Conservation (phyloP, 2,113 vertebrate genomes). For the Alethe diademata region DNA sequence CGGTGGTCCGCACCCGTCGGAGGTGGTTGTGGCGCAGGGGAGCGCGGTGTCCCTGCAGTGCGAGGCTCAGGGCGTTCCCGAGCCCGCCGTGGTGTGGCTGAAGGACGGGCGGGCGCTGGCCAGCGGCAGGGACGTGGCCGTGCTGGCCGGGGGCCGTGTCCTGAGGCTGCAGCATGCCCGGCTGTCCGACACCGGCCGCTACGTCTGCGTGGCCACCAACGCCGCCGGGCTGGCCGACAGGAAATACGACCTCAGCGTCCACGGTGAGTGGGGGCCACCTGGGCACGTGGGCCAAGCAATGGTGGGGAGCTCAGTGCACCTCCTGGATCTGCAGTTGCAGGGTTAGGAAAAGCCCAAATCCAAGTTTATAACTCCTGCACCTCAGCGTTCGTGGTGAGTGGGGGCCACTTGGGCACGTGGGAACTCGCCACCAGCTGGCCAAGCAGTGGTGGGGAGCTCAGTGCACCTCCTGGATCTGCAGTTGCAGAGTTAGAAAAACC, state of each 20-base stretch:
- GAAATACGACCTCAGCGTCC: constrained; percentile 86
- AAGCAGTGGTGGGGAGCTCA: not conserved
- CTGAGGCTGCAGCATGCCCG: constrained; percentile 80
- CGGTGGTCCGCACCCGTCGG: constrained; percentile 50
- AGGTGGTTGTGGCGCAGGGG: constrained; percentile 77
- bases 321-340: not conserved
- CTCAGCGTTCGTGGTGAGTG: constrained; percentile 86
- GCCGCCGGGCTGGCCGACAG: constrained; percentile 88
- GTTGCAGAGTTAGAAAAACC: not conserved
- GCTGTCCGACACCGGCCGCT: constrained; percentile 87
- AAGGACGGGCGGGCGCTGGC: constrained; percentile 84
- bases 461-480: not conserved
- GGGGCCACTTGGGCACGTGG: accelerated
- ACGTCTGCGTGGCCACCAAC: constrained; percentile 89
- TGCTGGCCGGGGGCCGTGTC: constrained; percentile 76
- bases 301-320: not conserved
- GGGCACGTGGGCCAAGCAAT: accelerated
- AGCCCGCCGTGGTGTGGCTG: constrained; percentile 85
- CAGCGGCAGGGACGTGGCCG: constrained; percentile 50
- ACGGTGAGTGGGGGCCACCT: constrained; percentile 72
- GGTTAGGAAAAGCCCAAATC: no score
- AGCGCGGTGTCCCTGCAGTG: constrained; percentile 84
- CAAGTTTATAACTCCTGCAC: constrained; percentile 37
- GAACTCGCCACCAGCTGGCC: no score
- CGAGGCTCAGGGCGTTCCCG: constrained; percentile 81